Conservation (phyloP, 2,113 vertebrate genomes). For the Piprites chloris region DNA sequence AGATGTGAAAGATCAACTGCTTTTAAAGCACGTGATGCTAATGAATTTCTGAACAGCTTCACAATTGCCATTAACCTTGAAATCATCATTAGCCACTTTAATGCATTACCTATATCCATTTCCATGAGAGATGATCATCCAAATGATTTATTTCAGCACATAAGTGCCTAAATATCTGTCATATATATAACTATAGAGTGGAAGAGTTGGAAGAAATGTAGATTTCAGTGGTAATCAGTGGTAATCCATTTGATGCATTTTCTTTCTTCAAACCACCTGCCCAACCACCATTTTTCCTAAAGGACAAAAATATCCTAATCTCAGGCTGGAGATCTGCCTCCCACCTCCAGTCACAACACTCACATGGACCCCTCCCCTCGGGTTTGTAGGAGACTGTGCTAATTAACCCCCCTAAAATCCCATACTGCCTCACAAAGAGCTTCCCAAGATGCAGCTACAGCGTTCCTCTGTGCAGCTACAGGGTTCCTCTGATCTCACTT, state of each 20-base stretch:
- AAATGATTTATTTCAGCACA: background rate
- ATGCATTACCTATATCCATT: background rate
- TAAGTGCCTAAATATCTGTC: background rate
- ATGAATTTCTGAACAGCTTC: background rate
- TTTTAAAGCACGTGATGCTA: background rate
- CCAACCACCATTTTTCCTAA: background rate
- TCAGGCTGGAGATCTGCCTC: background rate
- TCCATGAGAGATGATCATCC: background rate
- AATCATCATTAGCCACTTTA: background rate
- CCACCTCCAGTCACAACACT: background rate
- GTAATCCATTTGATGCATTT: background rate
- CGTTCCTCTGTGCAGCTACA: background rate
- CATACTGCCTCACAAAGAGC: background rate
- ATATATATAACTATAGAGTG: background rate
- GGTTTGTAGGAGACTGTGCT: background rate
- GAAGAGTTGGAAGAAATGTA: background rate
- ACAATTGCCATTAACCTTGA: background rate
- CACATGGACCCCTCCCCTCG: background rate
- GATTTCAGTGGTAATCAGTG: background rate
- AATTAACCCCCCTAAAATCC: background rate
- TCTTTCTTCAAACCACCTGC: background rate
- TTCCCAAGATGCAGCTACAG: accelerated
- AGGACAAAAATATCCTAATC: background rate
- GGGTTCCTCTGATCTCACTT: background rate
- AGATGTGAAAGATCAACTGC: background rate